Evolutionary conservation across 2,888 invertebrate genomes (phyloP).

Genomic region (Enoplolaimus lenunculus): DNA sequence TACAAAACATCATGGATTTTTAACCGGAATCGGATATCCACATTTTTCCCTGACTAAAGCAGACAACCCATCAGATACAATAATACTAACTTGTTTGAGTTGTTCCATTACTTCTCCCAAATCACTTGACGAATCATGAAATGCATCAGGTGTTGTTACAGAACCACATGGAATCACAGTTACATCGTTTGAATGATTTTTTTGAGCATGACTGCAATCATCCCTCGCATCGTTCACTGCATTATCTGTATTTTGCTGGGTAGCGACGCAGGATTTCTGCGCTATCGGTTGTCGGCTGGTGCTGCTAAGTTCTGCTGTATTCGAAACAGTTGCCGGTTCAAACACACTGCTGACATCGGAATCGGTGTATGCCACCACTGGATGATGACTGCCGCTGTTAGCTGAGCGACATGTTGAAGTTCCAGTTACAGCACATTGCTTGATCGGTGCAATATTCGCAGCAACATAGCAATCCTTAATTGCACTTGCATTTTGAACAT

Average conservation of each 20-base stretch:
- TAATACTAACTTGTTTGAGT: constrained; percentile 20
- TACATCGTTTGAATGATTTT: neutral
- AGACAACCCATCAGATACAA: too few species aligned
- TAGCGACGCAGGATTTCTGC: neutral
- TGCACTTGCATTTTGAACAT: too few species aligned
- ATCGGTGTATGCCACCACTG: neutral
- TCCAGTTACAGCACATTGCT: neutral
- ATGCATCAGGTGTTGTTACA: constrained; percentile 10
- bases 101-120: constrained; percentile 22
- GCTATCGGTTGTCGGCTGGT: too few species aligned
- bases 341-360: neutral
- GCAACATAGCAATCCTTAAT: too few species aligned
- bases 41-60: too few species aligned
- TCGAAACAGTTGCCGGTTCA: neutral
- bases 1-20: too few species aligned
- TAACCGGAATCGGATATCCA: too few species aligned
- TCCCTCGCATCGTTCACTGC: neutral
- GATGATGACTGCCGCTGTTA: neutral
- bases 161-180: neutral
- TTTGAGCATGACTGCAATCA: neutral
- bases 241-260: neutral
- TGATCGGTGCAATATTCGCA: too few species aligned
- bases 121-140: constrained; percentile 13
- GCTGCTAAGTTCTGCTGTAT: neutral
- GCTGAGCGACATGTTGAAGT: neutral